Evolutionary conservation across 2,113 vertebrate species (phyloP), one percentile per base, ranked within the genome.

Genomic region (Paradoxurus hermaphroditus): DNA sequence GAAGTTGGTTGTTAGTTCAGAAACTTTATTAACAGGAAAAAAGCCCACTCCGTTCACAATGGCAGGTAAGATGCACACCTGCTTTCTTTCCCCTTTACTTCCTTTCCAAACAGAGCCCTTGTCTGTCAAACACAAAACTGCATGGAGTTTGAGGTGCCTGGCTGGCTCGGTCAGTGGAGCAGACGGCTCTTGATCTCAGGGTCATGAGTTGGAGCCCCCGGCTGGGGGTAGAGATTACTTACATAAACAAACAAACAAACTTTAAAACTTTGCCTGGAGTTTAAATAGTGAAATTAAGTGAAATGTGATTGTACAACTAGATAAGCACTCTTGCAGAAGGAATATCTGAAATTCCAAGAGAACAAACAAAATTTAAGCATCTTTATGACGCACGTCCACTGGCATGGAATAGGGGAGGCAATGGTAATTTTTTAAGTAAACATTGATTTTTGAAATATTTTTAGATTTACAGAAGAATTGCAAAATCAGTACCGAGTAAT

Each of bases 391-490:
- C 90, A 13, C 63, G 49, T 46, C 73, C 27, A 46, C 41, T 84
- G 19, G 21, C 83, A 14, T 68, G 92, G 59, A 81, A 81, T 14
- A 87, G 41, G 62, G 16, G 56, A 95, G 16, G 27, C 44, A 92
- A 73, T 23, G 36, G 44, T 86, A 78, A 89, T 84, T 86, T 88
- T 83, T 93, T 27, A 95, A 70, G 44, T 83, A 59, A 94, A 63
- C 34, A 59, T 78, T 94, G 79, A 94, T 91, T 95, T 95, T 97
- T 62, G 11, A 96, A 97, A 90, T 89, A 51, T 44, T 93, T 96
- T 86, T 65, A 96, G 79, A 88, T 85, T 96, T 91, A 83, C 14
- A 78, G 46, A 79, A 84, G 27, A 95, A 56, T 39, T 95, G 10
- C 39, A 90, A 88, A 85, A 44, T 46, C 53, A 68, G n/a, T 41